A percentile compares a stretch with the other conserved stretches of the same genome.
These are phyloP conservation scores for Gymnorhina tibicen DNA, from an alignment of 2,113 vertebrate species.

Conservation along the genomic window DNA sequence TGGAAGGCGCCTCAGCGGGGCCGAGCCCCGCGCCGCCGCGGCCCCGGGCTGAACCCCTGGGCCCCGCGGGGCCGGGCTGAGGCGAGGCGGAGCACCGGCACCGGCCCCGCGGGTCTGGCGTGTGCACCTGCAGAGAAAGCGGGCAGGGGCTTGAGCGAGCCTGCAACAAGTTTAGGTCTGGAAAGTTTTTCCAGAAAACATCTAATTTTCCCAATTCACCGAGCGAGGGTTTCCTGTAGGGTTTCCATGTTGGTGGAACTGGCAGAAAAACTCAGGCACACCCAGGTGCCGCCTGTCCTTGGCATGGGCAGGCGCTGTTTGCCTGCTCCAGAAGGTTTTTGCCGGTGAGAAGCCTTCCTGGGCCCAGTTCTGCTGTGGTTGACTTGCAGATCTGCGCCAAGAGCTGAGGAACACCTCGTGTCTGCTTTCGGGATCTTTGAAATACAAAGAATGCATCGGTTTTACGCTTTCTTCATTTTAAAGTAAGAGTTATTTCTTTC, in stretches of 20 bases:
- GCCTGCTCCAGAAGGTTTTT: not conserved
- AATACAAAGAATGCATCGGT: not conserved
- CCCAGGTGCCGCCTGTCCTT: not conserved
- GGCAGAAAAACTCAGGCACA: not conserved
- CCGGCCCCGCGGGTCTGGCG: not conserved
- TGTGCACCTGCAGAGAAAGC: not conserved
- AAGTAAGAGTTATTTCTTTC: not conserved
- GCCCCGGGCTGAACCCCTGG: not conserved
- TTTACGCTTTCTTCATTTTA: not conserved
- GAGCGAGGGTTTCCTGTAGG: not conserved
- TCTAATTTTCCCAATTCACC: not conserved
- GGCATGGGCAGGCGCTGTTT: not conserved
- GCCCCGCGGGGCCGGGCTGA: not conserved
- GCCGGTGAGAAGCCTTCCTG: not conserved
- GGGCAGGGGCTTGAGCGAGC: not conserved
- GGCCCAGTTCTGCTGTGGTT: not conserved
- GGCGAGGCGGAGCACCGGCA: not conserved
- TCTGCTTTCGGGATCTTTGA: not conserved
- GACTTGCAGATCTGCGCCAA: rapidly evolving
- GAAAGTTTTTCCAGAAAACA: not conserved
- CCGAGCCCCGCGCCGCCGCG: not conserved
- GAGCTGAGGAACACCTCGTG: not conserved
- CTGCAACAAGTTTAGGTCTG: not conserved
- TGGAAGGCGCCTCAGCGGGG: not conserved
- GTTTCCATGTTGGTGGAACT: not conserved